A percentile compares a stretch with the other conserved stretches of the same genome.
Conservation (phyloP, 1,140 invertebrate genomes). For the Macrobrachium nipponense region DNA sequence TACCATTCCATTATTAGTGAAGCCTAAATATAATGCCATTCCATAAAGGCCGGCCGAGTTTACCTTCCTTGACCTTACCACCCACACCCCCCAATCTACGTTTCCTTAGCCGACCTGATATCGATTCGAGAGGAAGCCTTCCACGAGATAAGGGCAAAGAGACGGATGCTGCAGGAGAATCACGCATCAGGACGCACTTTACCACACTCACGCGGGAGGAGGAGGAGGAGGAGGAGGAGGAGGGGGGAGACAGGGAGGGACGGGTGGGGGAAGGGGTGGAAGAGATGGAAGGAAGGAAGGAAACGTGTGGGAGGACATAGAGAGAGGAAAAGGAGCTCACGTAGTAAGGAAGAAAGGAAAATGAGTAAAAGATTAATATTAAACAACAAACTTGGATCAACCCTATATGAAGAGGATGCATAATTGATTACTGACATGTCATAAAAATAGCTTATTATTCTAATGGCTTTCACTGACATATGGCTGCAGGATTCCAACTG, state of each 20-base stretch:
- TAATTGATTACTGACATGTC: background rate
- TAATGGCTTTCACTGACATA: too few relatives aligned
- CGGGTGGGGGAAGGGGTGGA: background rate
- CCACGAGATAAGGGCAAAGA: background rate
- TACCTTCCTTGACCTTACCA: too few relatives aligned
- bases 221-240: background rate
- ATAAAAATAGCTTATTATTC: too few relatives aligned
- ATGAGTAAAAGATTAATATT: background rate
- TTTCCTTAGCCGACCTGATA: too few relatives aligned
- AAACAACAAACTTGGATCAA: background rate
- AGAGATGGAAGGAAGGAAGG: background rate
- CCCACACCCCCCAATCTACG: too few relatives aligned
- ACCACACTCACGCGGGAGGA: background rate
- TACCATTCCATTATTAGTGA: too few relatives aligned
- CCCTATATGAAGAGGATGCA: too few relatives aligned
- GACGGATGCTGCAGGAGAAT: background rate
- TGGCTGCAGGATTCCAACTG: too few relatives aligned
- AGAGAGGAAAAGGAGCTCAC: too few relatives aligned
- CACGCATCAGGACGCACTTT: background rate
- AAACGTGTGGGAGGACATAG: background rate
- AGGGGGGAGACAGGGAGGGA: background rate
- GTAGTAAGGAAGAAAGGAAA: background rate
- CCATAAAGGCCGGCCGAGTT: too few relatives aligned
- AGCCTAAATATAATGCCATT: too few relatives aligned
- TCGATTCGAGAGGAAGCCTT: background rate